Conservation (phyloP, 2,888 invertebrate genomes). For the Tetanocera ferruginea region DNA sequence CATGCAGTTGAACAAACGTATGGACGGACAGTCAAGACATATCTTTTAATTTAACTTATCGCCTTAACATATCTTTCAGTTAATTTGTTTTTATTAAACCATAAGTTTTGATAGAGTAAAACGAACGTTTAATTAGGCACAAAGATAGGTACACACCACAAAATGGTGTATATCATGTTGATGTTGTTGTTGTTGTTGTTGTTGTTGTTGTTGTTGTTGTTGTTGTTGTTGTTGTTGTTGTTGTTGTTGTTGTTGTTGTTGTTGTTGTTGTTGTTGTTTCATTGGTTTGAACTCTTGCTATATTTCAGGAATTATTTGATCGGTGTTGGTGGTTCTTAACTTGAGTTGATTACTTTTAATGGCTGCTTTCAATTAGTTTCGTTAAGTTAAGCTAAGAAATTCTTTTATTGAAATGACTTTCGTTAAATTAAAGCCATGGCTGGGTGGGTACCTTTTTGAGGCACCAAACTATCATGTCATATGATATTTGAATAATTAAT, state of each 20-base stretch:
- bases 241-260: not conserved
- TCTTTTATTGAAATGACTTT: not conserved
- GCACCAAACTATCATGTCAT: no score
- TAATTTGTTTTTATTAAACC: slow-evolving; percentile 62
- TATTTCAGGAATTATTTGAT: slow-evolving; percentile 2
- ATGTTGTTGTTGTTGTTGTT: not conserved
- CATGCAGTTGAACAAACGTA: not conserved
- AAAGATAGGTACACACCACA: slow-evolving; percentile 21
- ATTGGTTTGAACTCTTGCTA: not conserved
- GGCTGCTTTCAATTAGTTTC: slow-evolving; percentile 1
- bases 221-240: not conserved
- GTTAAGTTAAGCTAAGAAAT: not conserved
- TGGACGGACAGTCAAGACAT: not conserved
- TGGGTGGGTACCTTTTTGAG: slow-evolving; percentile 3
- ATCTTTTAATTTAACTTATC: slow-evolving; percentile 50
- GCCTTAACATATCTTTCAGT: slow-evolving; percentile 55
- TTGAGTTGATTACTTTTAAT: slow-evolving; percentile 21
- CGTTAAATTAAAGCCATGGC: not conserved
- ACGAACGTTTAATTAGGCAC: slow-evolving; percentile 40
- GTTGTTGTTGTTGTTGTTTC: not conserved
- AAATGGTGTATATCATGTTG: slow-evolving; percentile 32
- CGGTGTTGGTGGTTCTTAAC: not conserved
- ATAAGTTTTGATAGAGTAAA: slow-evolving; percentile 36
- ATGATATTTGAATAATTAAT: no score
- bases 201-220: not conserved